Evolutionary conservation across 2,888 invertebrate species (phyloP), one percentile per base, ranked within the genome.

Genomic region (Xylocampa areola): DNA sequence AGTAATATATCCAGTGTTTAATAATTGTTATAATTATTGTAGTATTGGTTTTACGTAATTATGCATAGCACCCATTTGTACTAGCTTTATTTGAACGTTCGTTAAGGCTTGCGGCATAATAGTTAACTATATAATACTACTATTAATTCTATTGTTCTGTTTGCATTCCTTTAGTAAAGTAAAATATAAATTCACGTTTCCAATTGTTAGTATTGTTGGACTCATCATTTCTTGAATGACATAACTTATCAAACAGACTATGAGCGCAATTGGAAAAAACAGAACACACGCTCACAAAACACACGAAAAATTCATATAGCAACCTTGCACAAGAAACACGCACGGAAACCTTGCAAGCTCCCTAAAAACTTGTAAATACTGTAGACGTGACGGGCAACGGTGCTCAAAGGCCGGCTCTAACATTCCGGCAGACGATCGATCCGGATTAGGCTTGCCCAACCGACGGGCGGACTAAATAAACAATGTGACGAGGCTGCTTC

Each of bases 391-490:
- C 75, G 77, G 69, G 62, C 58, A 67, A 60, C 67, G 67, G 48
- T 68, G 55, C 71, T 75, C 77, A 72, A 76, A 82, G 74, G 77
- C 68, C 66, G 74, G 76, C 77, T 68, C 52, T 70, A 78, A 83
- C 85, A 84, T 82, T 81, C 85, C 84, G 76, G 69, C 70, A 74
- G 74, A 63, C 86, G 87, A 91, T 91, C 91, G 90, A 90, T 90
- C 76, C 80, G 89, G 89, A 90, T 90, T 90, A 90, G 87, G 84
- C 83, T 81, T 64, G 74, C 77, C 78, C 77, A 82, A 81, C 86
- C 86, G 84, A 77, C 86, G 86, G 80, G 78, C 88, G 85, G 86
- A 85, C 90, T 92, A 91, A 92, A 92, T 92, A 92, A 92, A 92
- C 92, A 92, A 92, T 91, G 92, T 89, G 91, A 92, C 88, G 89